Evolutionary conservation across 2,797 vertebrate genomes (phyloP).

Genomic region (Smutsia temminckii): DNA sequence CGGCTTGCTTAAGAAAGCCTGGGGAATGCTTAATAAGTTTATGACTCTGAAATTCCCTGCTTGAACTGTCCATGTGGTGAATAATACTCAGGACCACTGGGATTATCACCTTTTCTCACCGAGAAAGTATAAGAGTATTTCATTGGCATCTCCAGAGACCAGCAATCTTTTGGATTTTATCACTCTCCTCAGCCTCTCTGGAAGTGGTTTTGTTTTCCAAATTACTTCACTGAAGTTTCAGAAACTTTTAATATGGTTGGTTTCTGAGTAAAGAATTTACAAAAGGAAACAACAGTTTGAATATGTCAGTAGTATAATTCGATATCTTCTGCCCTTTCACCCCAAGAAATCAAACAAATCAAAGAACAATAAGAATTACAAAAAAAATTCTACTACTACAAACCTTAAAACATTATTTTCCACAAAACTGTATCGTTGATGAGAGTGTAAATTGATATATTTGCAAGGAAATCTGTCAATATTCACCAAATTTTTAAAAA

Average conservation of each 20-base stretch:
- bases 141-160: background rate
- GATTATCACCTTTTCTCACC: background rate
- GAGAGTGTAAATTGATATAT: background rate
- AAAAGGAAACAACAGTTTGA: background rate
- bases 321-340: background rate
- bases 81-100: background rate
- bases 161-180: background rate
- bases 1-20: background rate
- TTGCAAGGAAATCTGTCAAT: background rate
- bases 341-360: background rate
- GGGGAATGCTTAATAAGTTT: constrained; percentile 23
- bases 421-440: background rate
- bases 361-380: background rate
- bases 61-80: background rate
- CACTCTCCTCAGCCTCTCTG: background rate
- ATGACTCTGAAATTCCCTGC: constrained; percentile 2
- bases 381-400: background rate
- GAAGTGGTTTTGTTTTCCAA: constrained; percentile 19
- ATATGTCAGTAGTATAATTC: background rate
- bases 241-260: background rate
- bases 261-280: background rate
- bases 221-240: background rate
- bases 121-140: background rate
- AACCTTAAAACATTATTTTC: background rate
- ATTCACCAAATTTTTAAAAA: background rate